phyloP scores from a whole-genome alignment of 2,888 invertebrate genomes.

The Notodromas monacha region DNA sequence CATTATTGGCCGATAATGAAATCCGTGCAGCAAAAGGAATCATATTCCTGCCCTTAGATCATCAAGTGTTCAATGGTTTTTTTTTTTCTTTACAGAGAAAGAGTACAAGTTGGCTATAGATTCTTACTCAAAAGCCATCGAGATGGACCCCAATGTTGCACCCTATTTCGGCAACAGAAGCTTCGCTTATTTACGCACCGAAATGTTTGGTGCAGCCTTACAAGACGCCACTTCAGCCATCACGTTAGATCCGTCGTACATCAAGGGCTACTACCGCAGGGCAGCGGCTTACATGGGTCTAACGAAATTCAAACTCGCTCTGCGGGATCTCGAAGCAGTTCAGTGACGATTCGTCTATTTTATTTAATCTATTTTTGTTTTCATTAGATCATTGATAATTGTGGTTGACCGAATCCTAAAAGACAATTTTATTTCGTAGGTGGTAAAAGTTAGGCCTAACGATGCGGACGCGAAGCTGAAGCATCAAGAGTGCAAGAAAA shows the following conservation, averaged over 20 bases:
- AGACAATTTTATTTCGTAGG: constrained; percentile 22
- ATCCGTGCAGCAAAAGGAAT: background rate
- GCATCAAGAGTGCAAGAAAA: constrained; percentile 73
- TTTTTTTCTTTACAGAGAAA: constrained; percentile 36
- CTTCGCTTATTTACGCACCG: constrained; percentile 66
- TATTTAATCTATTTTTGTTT: too few relatives aligned
- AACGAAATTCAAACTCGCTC: constrained; percentile 81
- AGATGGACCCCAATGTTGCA: constrained; percentile 42
- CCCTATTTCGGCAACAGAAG: constrained; percentile 79
- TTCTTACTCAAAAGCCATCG: constrained; percentile 49
- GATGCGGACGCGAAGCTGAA: constrained; percentile 79
- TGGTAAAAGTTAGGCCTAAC: constrained; percentile 59
- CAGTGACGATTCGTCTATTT: constrained; percentile 15
- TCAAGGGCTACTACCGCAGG: constrained; percentile 86
- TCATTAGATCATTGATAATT: background rate
- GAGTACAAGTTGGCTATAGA: constrained; percentile 64
- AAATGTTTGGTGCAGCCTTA: constrained; percentile 78
- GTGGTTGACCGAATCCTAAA: background rate
- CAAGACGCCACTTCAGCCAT: constrained; percentile 69
- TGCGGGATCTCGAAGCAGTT: constrained; percentile 85
- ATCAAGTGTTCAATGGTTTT: too few relatives aligned
- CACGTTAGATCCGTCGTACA: constrained; percentile 51
- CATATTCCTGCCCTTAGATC: too few relatives aligned
- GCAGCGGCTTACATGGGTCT: constrained; percentile 90
- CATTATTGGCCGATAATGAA: background rate